Percentiles rank a stretch among this genome's conserved stretches.
Evolutionary conservation across 2,797 vertebrate genomes (phyloP).

Genomic region (Phalloptychus januarius): DNA sequence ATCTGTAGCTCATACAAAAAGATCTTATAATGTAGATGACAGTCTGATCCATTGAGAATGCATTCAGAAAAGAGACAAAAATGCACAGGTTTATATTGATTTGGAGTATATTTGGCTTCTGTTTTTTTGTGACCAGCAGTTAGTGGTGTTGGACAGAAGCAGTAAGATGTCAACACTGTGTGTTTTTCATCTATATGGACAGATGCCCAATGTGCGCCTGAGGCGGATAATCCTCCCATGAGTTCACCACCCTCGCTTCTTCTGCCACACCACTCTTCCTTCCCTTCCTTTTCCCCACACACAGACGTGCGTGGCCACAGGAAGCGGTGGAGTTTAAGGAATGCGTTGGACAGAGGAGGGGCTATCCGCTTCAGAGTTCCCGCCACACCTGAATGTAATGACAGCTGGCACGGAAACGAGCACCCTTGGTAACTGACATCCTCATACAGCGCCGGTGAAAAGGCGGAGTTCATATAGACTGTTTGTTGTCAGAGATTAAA

Average conservation of each 20-base stretch:
- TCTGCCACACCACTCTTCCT: slow-evolving; percentile 36
- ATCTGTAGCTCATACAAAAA: not conserved
- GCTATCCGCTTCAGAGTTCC: slow-evolving; percentile 47
- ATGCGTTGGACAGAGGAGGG: slow-evolving; percentile 50
- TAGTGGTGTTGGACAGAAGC: not conserved
- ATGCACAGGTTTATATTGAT: not conserved
- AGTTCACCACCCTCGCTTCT: slow-evolving; percentile 43
- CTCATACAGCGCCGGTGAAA: not conserved
- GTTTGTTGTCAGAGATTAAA: not conserved
- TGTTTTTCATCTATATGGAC: slow-evolving; percentile 1
- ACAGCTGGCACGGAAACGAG: slow-evolving; percentile 33
- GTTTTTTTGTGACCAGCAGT: not conserved
- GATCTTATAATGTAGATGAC: not conserved
- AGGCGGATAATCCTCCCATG: slow-evolving; percentile 13
- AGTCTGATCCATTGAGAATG: not conserved
- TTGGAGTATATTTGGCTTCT: not conserved
- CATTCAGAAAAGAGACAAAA: not conserved
- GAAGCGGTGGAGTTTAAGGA: slow-evolving; percentile 54
- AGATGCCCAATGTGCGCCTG: slow-evolving; percentile 4
- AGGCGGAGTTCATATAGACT: not conserved
- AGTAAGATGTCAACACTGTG: not conserved
- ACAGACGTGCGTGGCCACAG: slow-evolving; percentile 24
- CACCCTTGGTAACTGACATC: slow-evolving; percentile 3
- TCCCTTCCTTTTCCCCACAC: slow-evolving; percentile 17
- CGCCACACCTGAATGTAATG: slow-evolving; percentile 54